phyloP scores from a whole-genome alignment of 2,113 vertebrate species.

The Chitala chitala region DNA sequence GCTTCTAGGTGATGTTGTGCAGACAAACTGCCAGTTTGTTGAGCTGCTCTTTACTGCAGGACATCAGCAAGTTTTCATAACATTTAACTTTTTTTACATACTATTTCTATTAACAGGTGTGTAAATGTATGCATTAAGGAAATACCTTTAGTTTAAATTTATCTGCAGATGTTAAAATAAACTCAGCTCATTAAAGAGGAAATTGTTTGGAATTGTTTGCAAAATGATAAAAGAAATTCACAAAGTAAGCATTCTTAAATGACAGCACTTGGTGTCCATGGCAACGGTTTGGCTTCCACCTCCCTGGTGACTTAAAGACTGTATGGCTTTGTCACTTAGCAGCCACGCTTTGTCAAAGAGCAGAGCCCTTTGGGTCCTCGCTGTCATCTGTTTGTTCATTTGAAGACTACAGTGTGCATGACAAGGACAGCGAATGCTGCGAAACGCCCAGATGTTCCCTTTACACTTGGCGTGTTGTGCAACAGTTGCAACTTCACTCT shows the following conservation, averaged over 20 bases:
- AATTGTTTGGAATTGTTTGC: conserved; percentile 8
- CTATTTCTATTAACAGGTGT: too few relatives aligned
- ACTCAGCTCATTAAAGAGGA: neutral
- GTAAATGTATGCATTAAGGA: too few relatives aligned
- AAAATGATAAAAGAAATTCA: neutral
- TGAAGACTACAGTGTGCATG: neutral
- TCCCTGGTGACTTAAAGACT: neutral
- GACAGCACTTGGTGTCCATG: conserved; percentile 14
- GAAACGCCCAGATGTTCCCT: conserved; percentile 12
- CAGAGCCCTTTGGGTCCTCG: neutral
- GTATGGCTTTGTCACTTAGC: neutral
- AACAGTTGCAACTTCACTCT: neutral
- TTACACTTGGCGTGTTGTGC: conserved; percentile 7
- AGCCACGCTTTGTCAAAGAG: conserved; percentile 6
- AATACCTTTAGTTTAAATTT: neutral
- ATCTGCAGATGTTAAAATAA: neutral
- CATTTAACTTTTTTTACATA: conserved; percentile 5
- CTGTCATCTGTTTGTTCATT: conserved; percentile 13
- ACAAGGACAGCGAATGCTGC: neutral
- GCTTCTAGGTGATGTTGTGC: neutral
- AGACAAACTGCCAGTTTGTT: neutral
- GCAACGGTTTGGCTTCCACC: conserved; percentile 14
- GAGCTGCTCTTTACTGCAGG: neutral
- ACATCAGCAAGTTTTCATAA: too few relatives aligned
- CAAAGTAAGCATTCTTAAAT: neutral